Base-by-base conservation (phyloP, 2,113 vertebrate species). In the Boleophthalmus pectinirostris region DNA sequence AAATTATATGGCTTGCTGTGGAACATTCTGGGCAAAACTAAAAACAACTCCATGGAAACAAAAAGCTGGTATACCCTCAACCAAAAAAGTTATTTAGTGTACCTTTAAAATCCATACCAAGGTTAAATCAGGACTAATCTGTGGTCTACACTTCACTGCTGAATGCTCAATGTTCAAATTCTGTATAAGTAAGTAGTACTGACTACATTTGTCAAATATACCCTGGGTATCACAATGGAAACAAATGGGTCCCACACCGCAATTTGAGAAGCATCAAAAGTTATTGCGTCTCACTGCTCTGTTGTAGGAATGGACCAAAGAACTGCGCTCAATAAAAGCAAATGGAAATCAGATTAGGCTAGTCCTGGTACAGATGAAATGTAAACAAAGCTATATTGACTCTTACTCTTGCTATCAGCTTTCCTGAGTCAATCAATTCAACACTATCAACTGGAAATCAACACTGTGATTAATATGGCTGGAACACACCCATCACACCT, bases 381-480 rank as follows among this genome's bases (percentile, higher is more conserved):
- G 85, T 79, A 85, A 88, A 90, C 77, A 85, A 77, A 75, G 70
- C 72, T 63, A 88, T 84, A 86, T 91, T 88, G 82, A 90, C 85
- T 54, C 51, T 54, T 11, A 80, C 81, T 81, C 75, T 81, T 1
- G 3, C 63, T 90, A 89, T 89, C 90, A 82, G 82, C 71, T 86
- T 82, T 74, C 84, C 80, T 82, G 78, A 89, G 67, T 89, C 85
- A 87, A 82, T 89, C 85, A 77, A 82, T 85, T 88, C 74, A 80
- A 74, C 64, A 0, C 72, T 81, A 89, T 88, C 87, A 81, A 73
- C 82, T 20, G 11, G 54, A 70, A 72, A 85, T 81, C 82, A 64
- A 74, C 70, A 76, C 72, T 75, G 57, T 84, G 74, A 84, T 68
- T 74, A 71, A 53, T 56, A 65, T 49, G 11, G 56, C 58, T 68